These are phyloP conservation scores for Alcedo quadribrachys DNA, from an alignment of 2,797 vertebrate genomes.

Conservation along the genomic window DNA sequence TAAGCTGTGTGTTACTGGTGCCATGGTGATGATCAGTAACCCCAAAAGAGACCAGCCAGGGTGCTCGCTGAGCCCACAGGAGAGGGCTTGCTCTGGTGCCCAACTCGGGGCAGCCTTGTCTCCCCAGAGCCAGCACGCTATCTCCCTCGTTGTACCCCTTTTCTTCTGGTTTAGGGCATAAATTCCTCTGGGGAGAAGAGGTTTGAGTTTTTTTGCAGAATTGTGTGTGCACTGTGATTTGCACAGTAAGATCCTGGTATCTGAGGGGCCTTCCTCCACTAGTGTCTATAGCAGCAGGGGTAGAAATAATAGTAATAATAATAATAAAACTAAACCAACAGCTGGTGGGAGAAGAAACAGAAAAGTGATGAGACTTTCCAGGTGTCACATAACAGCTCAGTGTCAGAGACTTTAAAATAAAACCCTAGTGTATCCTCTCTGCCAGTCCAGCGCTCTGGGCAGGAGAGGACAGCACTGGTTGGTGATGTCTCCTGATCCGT, in stretches of 20 bases:
- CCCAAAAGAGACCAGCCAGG: neutral
- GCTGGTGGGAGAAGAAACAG: neutral
- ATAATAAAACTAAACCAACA: neutral
- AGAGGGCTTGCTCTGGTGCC: neutral
- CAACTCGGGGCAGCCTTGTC: neutral
- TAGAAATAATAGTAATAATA: neutral
- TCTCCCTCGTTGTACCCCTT: neutral
- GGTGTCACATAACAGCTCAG: neutral
- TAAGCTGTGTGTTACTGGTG: neutral
- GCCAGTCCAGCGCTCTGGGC: neutral
- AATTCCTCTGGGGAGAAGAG: neutral
- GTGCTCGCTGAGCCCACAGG: rapidly evolving
- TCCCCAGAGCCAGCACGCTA: neutral
- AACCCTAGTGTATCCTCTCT: neutral
- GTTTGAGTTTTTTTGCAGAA: neutral
- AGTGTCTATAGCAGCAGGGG: neutral
- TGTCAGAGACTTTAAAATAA: constrained; percentile 19
- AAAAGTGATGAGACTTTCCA: constrained; percentile 10
- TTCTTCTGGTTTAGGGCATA: neutral
- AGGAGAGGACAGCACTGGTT: neutral
- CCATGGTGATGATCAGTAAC: neutral
- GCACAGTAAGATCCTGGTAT: neutral
- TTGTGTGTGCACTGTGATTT: neutral
- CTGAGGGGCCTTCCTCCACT: neutral
- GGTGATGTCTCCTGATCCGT: neutral